phyloP scores from a whole-genome alignment of 2,113 vertebrate genomes.

The Sterna hirundo region DNA sequence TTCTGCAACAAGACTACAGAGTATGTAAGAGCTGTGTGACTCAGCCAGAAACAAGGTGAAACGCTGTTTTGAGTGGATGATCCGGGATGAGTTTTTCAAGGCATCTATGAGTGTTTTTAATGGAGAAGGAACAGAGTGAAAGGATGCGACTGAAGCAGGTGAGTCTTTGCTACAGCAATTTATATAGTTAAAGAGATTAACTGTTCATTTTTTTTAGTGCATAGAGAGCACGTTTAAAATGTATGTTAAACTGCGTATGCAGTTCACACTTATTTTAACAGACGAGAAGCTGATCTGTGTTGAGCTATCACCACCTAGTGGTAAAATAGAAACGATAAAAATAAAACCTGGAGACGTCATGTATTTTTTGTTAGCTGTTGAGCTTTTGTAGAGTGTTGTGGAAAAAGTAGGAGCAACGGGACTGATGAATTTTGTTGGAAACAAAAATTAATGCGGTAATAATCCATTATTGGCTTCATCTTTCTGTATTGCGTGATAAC shows the following conservation, averaged over 20 bases:
- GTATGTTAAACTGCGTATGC: background rate
- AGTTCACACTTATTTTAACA: background rate
- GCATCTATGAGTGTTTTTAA: background rate
- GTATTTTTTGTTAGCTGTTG: background rate
- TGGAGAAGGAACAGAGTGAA: background rate
- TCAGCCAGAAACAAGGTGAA: background rate
- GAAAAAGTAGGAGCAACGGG: background rate
- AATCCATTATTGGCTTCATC: background rate
- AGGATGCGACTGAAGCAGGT: background rate
- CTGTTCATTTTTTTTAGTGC: background rate
- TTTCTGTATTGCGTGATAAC: background rate
- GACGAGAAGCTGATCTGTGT: background rate
- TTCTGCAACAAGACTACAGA: background rate
- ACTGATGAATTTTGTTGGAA: background rate
- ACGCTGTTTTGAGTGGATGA: background rate
- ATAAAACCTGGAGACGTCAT: background rate
- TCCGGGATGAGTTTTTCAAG: background rate
- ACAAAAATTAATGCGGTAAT: rapidly evolving
- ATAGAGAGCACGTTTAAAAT: background rate
- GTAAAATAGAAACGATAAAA: background rate
- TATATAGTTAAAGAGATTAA: background rate
- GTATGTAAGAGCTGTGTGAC: background rate
- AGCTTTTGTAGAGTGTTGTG: background rate
- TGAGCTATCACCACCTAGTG: constrained; percentile 70
- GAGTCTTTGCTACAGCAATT: background rate